Conservation (phyloP, 2,797 vertebrate species). For the Odontamblyopus lacepedii region DNA sequence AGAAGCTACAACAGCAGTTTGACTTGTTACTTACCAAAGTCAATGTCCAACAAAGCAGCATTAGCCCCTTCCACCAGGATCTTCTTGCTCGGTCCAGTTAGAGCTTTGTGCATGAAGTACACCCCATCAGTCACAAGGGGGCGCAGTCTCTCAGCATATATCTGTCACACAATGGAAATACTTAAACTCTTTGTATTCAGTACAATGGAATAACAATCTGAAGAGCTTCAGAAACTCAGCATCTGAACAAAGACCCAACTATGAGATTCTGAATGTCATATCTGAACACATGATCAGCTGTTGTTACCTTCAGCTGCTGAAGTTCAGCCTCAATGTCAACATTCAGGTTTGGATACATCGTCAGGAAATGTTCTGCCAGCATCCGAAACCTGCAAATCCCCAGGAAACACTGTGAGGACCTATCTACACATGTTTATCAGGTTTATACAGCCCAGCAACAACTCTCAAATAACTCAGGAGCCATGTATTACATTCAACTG, state of each 20-base stretch:
- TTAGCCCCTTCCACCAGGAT: conserved; percentile 86
- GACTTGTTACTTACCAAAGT: conserved; percentile 75
- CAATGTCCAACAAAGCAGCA: conserved; percentile 83
- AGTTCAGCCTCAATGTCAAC: conserved; percentile 77
- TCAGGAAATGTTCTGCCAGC: conserved; percentile 79
- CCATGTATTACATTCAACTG: background rate
- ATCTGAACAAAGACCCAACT: background rate
- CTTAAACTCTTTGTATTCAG: background rate
- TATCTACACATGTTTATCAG: background rate
- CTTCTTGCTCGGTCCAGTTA: conserved; percentile 81
- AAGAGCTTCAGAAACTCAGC: background rate
- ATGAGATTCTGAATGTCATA: background rate
- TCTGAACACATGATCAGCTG: background rate
- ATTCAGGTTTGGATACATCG: conserved; percentile 80
- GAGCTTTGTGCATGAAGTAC: conserved; percentile 84
- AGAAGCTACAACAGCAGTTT: background rate
- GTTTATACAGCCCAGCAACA: background rate
- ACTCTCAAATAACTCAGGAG: background rate
- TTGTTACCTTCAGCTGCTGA: conserved; percentile 78
- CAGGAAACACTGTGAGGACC: background rate
- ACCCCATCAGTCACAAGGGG: conserved; percentile 84
- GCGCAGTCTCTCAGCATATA: conserved; percentile 72
- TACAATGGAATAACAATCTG: background rate
- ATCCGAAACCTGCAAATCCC: conserved; percentile 72
- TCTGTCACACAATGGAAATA: conserved; percentile 49